phyloP scores from a whole-genome alignment of 2,797 vertebrate genomes.

The Myotis vivesi region DNA sequence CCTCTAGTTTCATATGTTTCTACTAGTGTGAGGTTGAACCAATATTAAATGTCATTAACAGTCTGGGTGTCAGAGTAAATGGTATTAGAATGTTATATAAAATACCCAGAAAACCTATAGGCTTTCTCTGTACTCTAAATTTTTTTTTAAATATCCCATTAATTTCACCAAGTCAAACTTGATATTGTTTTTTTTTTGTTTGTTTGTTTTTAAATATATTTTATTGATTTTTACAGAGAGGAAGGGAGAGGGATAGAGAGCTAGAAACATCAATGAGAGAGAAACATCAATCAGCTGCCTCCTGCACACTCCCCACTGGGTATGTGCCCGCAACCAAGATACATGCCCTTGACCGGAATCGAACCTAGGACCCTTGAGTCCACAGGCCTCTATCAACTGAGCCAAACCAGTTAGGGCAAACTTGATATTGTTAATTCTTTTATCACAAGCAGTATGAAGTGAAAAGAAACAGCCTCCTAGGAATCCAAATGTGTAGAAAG shows the following conservation, averaged over 20 bases:
- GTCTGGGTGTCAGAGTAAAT: neutral
- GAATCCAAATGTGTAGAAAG: neutral
- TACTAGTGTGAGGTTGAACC: neutral
- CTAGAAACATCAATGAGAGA: too few species aligned
- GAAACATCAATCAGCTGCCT: too few species aligned
- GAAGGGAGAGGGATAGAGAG: too few species aligned
- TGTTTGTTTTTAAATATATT: too few species aligned
- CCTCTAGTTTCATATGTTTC: conserved; percentile 17
- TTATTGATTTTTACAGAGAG: too few species aligned
- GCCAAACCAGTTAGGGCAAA: neutral
- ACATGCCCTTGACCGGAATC: too few species aligned
- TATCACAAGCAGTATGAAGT: conserved; percentile 21
- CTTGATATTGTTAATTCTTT: neutral
- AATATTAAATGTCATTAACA: neutral
- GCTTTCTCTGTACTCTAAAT: conserved; percentile 7
- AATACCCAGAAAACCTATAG: neutral
- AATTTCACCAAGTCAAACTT: conserved; percentile 14
- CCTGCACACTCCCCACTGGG: too few species aligned
- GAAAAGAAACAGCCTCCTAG: neutral
- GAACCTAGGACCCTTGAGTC: too few species aligned
- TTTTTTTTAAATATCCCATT: neutral
- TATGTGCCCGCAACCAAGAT: too few species aligned
- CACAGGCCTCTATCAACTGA: too few species aligned
- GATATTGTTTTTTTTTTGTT: neutral
- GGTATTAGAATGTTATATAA: conserved; percentile 20